Evolutionary conservation across 1,140 invertebrate genomes (phyloP).

Genomic region (Eumaeus atala): DNA sequence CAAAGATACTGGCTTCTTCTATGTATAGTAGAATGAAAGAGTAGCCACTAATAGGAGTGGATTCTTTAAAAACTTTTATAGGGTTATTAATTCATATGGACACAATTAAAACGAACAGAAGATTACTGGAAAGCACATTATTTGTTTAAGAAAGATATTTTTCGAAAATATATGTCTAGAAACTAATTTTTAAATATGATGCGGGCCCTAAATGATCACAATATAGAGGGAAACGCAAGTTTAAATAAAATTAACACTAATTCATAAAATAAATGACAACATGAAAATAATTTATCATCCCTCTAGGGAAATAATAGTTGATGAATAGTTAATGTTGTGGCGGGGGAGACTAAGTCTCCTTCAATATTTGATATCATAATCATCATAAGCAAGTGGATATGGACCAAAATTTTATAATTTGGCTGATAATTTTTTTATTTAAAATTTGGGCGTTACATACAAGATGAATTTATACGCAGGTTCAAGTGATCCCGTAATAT

Average conservation of each 20-base stretch:
- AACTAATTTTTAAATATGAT: too few relatives aligned
- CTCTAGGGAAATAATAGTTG: conserved; percentile 1
- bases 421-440: too few relatives aligned
- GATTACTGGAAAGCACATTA: conserved; percentile 5
- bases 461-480: conserved; percentile 8
- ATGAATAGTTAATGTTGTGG: conserved; percentile 2
- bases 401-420: conserved; percentile 10
- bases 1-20: neutral
- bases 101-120: neutral
- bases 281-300: conserved; percentile 11
- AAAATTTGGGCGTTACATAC: neutral
- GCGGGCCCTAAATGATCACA: neutral
- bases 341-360: neutral
- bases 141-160: conserved; percentile 3
- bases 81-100: neutral
- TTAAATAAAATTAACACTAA: conserved; percentile 1
- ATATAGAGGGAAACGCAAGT: neutral
- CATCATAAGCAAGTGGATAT: conserved; percentile 5
- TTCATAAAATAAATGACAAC: conserved; percentile 1
- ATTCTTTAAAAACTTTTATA: conserved; percentile 5
- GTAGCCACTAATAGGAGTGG: conserved; percentile 1
- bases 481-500: conserved; percentile 1
- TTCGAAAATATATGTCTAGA: neutral
- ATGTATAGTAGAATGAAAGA: conserved; percentile 2
- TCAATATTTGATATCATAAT: conserved; percentile 13